phyloP scores from a whole-genome alignment of 2,888 invertebrate species.

The Phrixothrix hirtus region DNA sequence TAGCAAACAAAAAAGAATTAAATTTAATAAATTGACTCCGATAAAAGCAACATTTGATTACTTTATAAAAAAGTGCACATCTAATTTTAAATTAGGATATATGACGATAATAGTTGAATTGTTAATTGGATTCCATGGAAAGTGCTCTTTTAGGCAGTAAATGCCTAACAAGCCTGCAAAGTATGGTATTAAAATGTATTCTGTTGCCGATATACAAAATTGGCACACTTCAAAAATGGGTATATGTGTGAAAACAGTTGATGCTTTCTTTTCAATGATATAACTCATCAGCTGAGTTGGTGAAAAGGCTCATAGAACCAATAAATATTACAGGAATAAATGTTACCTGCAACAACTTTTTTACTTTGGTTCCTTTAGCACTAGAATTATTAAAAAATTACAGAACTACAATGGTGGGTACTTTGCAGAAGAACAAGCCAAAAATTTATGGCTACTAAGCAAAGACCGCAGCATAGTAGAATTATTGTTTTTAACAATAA shows the following conservation, averaged over 20 bases:
- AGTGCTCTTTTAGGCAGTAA: conserved; percentile 3
- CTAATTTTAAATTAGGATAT: conserved; percentile 8
- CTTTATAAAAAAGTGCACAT: conserved; percentile 4
- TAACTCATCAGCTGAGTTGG: background rate
- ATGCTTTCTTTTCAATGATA: background rate
- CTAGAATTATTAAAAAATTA: conserved; percentile 4
- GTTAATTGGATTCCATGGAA: conserved; percentile 1
- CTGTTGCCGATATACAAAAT: background rate
- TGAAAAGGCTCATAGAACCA: background rate
- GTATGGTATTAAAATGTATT: conserved; percentile 16
- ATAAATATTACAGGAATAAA: conserved; percentile 27
- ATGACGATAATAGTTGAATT: conserved; percentile 6
- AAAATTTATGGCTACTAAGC: conserved; percentile 8
- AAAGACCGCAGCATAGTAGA: background rate
- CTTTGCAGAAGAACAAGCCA: conserved; percentile 4
- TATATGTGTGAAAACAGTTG: background rate
- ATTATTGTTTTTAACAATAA: background rate
- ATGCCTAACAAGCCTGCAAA: conserved; percentile 8
- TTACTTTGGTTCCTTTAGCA: conserved; percentile 10
- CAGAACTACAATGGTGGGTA: conserved; percentile 5
- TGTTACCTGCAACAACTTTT: conserved; percentile 24
- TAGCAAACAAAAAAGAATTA: background rate
- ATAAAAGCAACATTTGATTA: conserved; percentile 1
- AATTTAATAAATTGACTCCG: conserved; percentile 5
- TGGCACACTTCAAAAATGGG: background rate